Percentiles rank a stretch among this genome's conserved stretches.
phyloP scores from a whole-genome alignment of 2,888 invertebrate species.

The Leptogaster cylindrica region DNA sequence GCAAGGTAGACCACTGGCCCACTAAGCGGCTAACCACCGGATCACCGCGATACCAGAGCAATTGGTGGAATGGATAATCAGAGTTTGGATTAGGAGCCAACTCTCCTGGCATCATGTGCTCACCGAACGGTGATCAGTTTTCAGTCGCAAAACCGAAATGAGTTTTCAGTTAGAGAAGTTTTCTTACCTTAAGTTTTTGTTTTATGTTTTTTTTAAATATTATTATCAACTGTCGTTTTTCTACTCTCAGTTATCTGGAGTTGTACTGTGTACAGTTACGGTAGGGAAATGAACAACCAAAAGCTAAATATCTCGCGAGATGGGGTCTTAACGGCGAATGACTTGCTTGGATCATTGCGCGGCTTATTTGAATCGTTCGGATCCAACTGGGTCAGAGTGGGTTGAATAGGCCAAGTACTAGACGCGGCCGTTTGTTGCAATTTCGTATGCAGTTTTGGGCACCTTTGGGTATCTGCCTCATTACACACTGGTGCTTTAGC shows the following conservation, averaged over 20 bases:
- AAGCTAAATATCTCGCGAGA: conserved; percentile 40
- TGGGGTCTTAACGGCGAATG: conserved; percentile 44
- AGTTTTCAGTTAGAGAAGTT: conserved; percentile 8
- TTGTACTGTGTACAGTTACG: conserved; percentile 5
- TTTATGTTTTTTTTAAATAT: background rate
- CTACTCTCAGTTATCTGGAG: conserved; percentile 21
- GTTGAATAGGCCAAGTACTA: conserved; percentile 7
- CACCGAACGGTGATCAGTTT: background rate
- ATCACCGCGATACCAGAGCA: no score
- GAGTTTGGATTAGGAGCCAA: conserved; percentile 9
- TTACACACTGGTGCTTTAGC: no score
- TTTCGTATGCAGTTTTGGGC: conserved; percentile 18
- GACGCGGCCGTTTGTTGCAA: background rate
- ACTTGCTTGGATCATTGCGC: conserved; percentile 29
- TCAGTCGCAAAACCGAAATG: conserved; percentile 8
- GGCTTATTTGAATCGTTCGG: conserved; percentile 43
- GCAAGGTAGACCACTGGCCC: conserved; percentile 9
- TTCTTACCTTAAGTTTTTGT: background rate
- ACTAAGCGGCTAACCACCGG: no score
- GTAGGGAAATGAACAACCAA: conserved; percentile 19
- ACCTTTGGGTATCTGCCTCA: no score
- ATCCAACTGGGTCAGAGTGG: conserved; percentile 42
- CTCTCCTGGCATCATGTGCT: conserved; percentile 9
- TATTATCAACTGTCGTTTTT: background rate
- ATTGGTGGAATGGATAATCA: background rate